A percentile compares a stretch with the other conserved stretches of the same genome.
These are phyloP conservation scores for Argentina silus DNA, from an alignment of 2,797 vertebrate species.

Conservation along the genomic window DNA sequence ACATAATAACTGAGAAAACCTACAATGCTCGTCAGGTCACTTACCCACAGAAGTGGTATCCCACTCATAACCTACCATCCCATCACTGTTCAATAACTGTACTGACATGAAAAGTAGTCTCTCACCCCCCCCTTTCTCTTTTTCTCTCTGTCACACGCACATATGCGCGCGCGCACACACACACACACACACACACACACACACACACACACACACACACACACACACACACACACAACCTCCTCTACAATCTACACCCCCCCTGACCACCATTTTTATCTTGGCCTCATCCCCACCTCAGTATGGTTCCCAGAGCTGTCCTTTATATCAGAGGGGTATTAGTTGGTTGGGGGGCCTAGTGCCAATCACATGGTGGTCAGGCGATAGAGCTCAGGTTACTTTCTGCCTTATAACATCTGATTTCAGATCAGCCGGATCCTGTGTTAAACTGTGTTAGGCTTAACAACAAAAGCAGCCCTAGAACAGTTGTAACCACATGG, in stretches of 20 bases:
- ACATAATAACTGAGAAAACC: too few species aligned
- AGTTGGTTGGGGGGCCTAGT: conserved; percentile 32
- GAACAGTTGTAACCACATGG: neutral
- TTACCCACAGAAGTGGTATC: too few species aligned
- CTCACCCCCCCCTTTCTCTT: neutral
- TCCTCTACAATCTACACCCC: neutral
- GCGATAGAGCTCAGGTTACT: conserved; percentile 53
- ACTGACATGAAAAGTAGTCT: too few species aligned
- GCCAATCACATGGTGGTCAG: conserved; percentile 60
- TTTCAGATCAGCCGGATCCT: conserved; percentile 3
- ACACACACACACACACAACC: neutral
- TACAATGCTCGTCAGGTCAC: too few species aligned
- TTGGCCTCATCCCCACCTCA: neutral
- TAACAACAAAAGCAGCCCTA: neutral
- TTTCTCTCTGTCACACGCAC: neutral
- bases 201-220: neutral
- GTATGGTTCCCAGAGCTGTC: conserved; percentile 30
- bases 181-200: neutral
- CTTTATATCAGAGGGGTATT: conserved; percentile 24
- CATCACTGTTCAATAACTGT: too few species aligned
- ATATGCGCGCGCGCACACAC: neutral
- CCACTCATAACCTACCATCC: too few species aligned
- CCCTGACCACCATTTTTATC: too few species aligned
- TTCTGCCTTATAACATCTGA: conserved; percentile 26
- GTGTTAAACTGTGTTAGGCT: neutral